Conservation (phyloP, 2,888 invertebrate genomes). For the Eupsilia transversa region DNA sequence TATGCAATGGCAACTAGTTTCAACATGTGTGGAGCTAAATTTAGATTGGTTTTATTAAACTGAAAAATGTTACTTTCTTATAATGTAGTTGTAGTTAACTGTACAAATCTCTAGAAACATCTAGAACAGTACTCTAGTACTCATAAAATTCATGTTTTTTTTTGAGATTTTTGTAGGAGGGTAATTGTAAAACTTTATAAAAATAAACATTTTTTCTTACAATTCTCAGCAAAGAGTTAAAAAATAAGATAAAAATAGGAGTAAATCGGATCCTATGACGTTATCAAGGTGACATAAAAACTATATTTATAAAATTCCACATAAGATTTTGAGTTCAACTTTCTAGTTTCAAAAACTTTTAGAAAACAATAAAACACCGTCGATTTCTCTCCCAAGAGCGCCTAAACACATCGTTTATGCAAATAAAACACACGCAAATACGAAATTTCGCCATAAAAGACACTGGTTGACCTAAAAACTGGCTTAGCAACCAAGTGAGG, state of each 20-base stretch:
- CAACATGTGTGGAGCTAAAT: slow-evolving; percentile 45
- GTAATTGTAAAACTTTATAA: not conserved
- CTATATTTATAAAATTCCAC: slow-evolving; percentile 11
- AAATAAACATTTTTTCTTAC: not conserved
- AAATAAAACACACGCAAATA: slow-evolving; percentile 74
- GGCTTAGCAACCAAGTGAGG: slow-evolving; percentile 72
- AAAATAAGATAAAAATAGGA: not conserved
- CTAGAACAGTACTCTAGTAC: slow-evolving; percentile 21
- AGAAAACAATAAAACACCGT: slow-evolving; percentile 13
- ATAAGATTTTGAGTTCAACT: slow-evolving; percentile 31
- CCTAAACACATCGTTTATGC: slow-evolving; percentile 70
- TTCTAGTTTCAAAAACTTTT: slow-evolving; percentile 51
- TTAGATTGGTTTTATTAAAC: slow-evolving; percentile 28
- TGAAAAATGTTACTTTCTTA: not conserved
- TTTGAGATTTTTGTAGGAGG: not conserved
- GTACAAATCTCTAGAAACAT: slow-evolving; percentile 24
- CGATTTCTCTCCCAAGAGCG: slow-evolving; percentile 61
- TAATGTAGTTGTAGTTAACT: not conserved
- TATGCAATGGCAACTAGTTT: slow-evolving; percentile 48
- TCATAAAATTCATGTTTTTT: no score
- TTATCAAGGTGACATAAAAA: slow-evolving; percentile 28
- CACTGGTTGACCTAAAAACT: slow-evolving; percentile 86
- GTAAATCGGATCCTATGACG: not conserved
- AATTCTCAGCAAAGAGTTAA: not conserved
- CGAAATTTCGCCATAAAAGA: slow-evolving; percentile 77